Evolutionary conservation across 2,888 invertebrate genomes (phyloP).

Genomic region (Acronicta aceris): DNA sequence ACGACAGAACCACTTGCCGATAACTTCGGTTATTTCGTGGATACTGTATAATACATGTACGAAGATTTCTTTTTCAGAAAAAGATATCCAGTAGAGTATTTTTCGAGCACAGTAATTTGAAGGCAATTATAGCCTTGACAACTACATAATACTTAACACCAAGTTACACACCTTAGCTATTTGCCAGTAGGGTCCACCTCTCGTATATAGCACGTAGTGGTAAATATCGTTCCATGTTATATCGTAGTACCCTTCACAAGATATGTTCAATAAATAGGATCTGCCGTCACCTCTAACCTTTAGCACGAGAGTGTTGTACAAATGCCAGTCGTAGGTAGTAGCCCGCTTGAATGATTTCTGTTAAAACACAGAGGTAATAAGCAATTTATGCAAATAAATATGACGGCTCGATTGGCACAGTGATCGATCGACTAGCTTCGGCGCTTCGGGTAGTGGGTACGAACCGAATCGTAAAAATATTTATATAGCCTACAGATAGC

Average conservation of each 20-base stretch:
- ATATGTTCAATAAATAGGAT: constrained; percentile 95
- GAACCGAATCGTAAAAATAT: no score
- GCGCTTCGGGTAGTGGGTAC: no score
- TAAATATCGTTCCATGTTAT: constrained; percentile 97
- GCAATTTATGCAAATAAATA: background rate
- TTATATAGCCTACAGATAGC: no score
- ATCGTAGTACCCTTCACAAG: constrained; percentile 93
- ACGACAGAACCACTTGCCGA: no score
- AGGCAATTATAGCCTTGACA: background rate
- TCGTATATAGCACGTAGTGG: constrained; percentile 95
- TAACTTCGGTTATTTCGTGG: no score
- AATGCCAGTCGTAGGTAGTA: constrained; percentile 92
- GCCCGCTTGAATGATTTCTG: constrained; percentile 95
- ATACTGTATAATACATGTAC: no score
- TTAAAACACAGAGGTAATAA: constrained; percentile 42
- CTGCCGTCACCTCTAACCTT: constrained; percentile 98
- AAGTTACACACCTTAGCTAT: constrained; percentile 91
- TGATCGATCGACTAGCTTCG: no score
- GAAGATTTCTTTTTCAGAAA: no score
- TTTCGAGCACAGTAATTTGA: no score
- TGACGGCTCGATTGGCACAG: no score
- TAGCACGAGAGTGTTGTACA: constrained; percentile 93
- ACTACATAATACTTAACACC: background rate
- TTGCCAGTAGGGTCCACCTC: constrained; percentile 99
- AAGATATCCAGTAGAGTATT: no score